Evolutionary conservation across 2,797 vertebrate genomes (phyloP).

Genomic region (Megaceryle alcyon): DNA sequence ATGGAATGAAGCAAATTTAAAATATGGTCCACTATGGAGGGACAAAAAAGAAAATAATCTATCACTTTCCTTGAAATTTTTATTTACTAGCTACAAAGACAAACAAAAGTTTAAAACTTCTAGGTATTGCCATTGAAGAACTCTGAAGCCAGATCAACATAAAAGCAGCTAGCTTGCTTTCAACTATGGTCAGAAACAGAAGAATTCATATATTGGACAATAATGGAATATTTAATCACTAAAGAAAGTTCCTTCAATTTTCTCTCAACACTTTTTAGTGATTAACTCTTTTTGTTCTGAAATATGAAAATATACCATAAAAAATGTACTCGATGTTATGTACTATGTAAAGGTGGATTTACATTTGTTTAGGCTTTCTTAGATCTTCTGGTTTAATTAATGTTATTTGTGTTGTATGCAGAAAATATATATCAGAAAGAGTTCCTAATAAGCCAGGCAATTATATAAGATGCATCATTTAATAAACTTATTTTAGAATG

Average conservation of each 20-base stretch:
- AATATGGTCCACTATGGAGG: background rate
- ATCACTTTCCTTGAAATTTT: background rate
- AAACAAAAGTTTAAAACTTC: background rate
- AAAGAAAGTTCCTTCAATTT: background rate
- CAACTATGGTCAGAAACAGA: background rate
- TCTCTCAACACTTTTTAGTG: background rate
- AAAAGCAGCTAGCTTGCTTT: background rate
- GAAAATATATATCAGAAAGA: background rate
- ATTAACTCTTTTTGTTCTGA: background rate
- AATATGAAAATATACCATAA: background rate
- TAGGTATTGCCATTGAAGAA: background rate
- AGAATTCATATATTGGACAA: background rate
- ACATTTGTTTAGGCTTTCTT: background rate
- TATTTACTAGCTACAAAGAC: background rate
- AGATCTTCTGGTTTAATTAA: background rate
- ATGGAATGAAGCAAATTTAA: background rate
- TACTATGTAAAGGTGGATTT: background rate
- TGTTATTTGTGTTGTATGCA: background rate
- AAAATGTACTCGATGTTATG: background rate
- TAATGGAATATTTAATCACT: background rate
- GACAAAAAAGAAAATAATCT: background rate
- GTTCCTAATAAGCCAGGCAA: background rate
- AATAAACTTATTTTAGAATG: background rate
- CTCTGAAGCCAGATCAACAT: background rate
- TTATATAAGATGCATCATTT: background rate